Evolutionary conservation across 2,113 vertebrate species (phyloP), one percentile per base, ranked within the genome.

Genomic region (Peucedramus taeniatus): DNA sequence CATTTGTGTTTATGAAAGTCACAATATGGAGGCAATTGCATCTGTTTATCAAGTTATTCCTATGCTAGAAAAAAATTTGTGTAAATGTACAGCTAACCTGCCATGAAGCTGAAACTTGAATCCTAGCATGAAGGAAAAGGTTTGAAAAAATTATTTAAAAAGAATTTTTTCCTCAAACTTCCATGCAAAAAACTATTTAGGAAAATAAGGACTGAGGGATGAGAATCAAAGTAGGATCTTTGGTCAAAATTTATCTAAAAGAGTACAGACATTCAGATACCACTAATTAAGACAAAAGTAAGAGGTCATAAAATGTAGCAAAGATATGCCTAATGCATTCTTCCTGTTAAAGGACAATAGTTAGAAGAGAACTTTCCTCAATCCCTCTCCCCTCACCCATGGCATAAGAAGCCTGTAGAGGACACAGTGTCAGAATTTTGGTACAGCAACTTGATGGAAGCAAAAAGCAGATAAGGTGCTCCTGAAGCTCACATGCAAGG

Each of bases 401-500:
- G 19, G 33, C 53, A 51, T 28, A 42, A 86, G 74, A 70, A 68
- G 13, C 14, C 59, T 2, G 0, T 9, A n/a, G 30, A 86, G 68
- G 28, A 47, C 4, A 59, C 0, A 0, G 15, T n/a, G 42, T n/a
- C 12, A 20, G n/a, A 54, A 78, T 47, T 80, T 70, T 61, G 40
- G 10, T 15, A 40, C 31, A 85, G 57, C 14, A 76, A 15, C 15
- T 22, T 31, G 50, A 37, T 2, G 50, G 63, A 75, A 83, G 81
- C 20, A 56, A 71, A 83, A 49, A 12, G 2, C 1, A 4, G 15
- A 60, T n/a, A 3, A 69, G 4, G 12, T 42, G 13, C 27, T 80
- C 45, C 37, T 61, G 47, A 74, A 77, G 54, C n/a, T 65, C 45
- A 12, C 4, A 5, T 8, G 16, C 18, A 61, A 82, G 40, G 33